These are phyloP conservation scores for Neodiprion virginianus DNA, from an alignment of 1,140 invertebrate genomes.

Conservation along the genomic window DNA sequence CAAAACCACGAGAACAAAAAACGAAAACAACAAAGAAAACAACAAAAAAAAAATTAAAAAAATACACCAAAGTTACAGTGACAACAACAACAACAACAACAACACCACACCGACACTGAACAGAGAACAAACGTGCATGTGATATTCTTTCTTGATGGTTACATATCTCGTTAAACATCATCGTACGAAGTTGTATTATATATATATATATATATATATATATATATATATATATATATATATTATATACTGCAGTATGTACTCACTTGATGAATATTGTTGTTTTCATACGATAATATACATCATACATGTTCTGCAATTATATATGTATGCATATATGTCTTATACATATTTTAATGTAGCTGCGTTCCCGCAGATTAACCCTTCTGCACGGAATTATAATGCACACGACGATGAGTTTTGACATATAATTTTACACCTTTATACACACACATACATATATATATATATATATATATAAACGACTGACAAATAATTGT, in stretches of 20 bases:
- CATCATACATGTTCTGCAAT: too few species aligned
- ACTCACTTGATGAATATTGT: neutral
- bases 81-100: slow-evolving; percentile 1
- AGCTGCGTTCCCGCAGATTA: too few species aligned
- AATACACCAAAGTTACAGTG: neutral
- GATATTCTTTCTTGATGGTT: neutral
- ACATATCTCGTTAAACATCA: neutral
- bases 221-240: neutral
- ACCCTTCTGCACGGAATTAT: too few species aligned
- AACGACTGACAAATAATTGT: neutral
- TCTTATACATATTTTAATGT: too few species aligned
- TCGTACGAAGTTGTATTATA: neutral
- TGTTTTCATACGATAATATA: too few species aligned
- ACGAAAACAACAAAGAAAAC: neutral
- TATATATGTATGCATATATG: too few species aligned
- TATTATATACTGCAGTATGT: neutral
- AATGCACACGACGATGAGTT: too few species aligned
- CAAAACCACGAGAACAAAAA: neutral
- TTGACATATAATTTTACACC: too few species aligned
- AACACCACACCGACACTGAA: neutral
- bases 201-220: neutral
- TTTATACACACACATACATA: too few species aligned
- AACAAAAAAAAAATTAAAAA: neutral
- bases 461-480: neutral
- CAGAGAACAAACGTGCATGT: neutral